phyloP scores from a whole-genome alignment of 2,113 vertebrate species.

The Pterocles gutturalis region DNA sequence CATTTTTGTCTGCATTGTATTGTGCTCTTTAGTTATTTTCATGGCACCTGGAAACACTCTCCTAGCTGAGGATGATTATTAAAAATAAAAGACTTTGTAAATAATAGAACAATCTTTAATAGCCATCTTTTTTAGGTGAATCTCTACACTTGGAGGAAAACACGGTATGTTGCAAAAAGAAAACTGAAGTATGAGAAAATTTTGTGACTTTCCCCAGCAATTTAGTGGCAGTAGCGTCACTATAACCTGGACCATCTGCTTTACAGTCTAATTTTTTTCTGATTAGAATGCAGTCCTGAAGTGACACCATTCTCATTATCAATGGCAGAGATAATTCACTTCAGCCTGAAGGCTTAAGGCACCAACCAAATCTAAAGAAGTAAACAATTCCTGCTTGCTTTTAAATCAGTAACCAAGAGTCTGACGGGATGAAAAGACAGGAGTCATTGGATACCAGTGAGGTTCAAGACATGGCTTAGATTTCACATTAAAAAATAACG shows the following conservation, averaged over 20 bases:
- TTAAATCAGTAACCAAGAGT: background rate
- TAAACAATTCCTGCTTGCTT: background rate
- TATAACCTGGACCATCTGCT: background rate
- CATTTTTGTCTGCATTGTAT: background rate
- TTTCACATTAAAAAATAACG: background rate
- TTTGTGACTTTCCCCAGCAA: background rate
- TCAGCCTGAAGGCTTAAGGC: background rate
- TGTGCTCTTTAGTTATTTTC: background rate
- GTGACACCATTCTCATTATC: background rate
- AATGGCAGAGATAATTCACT: background rate
- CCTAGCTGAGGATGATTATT: background rate
- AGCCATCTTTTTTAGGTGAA: background rate
- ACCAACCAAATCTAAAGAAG: background rate
- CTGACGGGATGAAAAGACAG: background rate
- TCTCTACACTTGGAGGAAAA: background rate
- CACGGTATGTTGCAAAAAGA: background rate
- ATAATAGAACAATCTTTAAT: background rate
- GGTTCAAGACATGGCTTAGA: background rate
- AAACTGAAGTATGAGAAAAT: background rate
- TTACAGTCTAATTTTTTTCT: background rate
- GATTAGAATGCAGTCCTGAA: background rate
- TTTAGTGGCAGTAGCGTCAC: background rate
- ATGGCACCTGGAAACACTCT: background rate
- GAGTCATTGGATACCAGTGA: background rate
- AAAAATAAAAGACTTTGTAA: background rate